Base-by-base conservation (phyloP, 2,113 vertebrate genomes). In the Charadrius vociferus region DNA sequence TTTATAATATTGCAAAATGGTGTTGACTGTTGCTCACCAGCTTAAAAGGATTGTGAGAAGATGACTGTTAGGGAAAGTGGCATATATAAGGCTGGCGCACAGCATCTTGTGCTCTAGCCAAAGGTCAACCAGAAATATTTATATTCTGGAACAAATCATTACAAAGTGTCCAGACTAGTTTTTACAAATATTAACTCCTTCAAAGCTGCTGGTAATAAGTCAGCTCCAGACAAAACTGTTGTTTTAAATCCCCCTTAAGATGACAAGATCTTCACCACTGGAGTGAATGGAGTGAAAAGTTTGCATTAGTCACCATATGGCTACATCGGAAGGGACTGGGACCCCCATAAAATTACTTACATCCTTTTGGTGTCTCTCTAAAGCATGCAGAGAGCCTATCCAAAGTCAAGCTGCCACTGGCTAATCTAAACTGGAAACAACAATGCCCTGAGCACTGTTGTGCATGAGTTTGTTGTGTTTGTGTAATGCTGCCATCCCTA, bases 381-480 rank as follows among this genome's bases (percentile, higher is more conserved):
- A 81, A 88, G 53, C 30, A 62, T 0, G 1, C 29, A 70, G 74
- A 26, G 67, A 70, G 21, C 37, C 63, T 41, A 27, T 56, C n/a
- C 80, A 34, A 81, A 93, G 24, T 36, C 68, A 92, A 52, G 65
- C 80, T 86, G 59, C 82, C 90, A 93, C 79, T 89, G 81, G 56
- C 65, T 94, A 89, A 97, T 63, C 80, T 61, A 91, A 93, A 91
- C 88, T 92, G 88, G 86, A 92, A 95, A 79, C 27, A 92, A 15
- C 68, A 95, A 29, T 29, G 50, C 55, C 59, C 67, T 83, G 61
- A 89, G 49, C 88, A n/a, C 65, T 84, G 86, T 21, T 81, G 36
- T 63, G 83, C 50, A n/a, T 81, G 71, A 79, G 74, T 88, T 90
- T 84, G 74, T 56, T 78, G 62, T 91, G 86, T 94, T 95, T 95